Evolutionary conservation across 2,113 vertebrate genomes (phyloP), one percentile per base, ranked within the genome.

Genomic region (Entomyzon cyanotis): DNA sequence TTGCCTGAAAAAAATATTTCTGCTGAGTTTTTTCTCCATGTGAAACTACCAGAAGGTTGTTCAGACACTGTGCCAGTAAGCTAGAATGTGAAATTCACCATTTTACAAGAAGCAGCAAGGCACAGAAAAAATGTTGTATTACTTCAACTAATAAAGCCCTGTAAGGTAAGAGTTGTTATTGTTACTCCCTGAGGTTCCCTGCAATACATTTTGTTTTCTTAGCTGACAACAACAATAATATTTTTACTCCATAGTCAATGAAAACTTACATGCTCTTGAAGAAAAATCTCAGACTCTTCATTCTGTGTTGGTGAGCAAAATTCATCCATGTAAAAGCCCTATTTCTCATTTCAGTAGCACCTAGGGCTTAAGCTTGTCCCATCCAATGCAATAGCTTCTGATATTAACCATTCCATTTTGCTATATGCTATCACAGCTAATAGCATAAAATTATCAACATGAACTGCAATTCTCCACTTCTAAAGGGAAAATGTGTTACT

Each of bases 141-240:
- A 81, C 71, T 96, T 91, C 41, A 82, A 96, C 79, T 83, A 92
- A 95, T 82, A 96, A 96, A 97, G 96, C 83, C 90, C 68, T 62
- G 59, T 89, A 95, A 96, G 60, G 71, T 73, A 94, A 96, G 56
- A 90, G 64, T 96, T 96, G 95, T 75, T 96, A 83, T 12, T 85
- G 44, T 87, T 80, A 31, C 5, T 97, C 90, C 87, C 89, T 87
- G 83, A 94, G 64, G 91, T 85, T 94, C 75, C 84, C 70, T 89
- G 88, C 79, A 96, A 89, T 56, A 79, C 35, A 71, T 82, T 94
- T 94, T 92, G 77, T 71, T 79, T 60, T 97, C 96, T 97, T n/a
- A 84, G 76, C 93, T 93, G 91, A 96, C 88, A 98, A 95, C 42
- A 96, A 92, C 23, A 91, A 37, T 63, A 92, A 19, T 70, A 93